These are phyloP conservation scores for Cyanistes caeruleus DNA, from an alignment of 2,113 vertebrate species.

Conservation along the genomic window DNA sequence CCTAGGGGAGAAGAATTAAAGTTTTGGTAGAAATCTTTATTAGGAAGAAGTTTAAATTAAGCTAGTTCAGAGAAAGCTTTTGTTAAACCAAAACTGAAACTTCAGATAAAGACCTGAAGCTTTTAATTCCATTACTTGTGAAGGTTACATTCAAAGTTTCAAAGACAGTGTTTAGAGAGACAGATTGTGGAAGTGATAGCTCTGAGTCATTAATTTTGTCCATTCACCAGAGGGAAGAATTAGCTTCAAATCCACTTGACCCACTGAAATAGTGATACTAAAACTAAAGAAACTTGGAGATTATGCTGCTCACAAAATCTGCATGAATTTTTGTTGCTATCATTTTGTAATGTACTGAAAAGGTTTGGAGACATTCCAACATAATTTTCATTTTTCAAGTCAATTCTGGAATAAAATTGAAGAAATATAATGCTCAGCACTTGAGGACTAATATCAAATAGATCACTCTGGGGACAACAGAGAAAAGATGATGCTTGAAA, in stretches of 20 bases:
- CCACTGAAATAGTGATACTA: neutral
- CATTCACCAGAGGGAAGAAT: neutral
- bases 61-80: neutral
- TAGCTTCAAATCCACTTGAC: neutral
- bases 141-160: neutral
- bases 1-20: neutral
- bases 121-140: neutral
- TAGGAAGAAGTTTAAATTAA: neutral
- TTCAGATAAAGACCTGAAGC: neutral
- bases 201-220: neutral
- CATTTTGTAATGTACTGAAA: neutral
- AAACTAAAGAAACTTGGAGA: neutral
- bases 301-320: neutral
- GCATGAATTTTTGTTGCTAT: neutral
- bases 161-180: neutral
- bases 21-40: neutral
- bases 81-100: neutral
- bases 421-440: neutral
- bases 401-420: neutral
- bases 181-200: fast-evolving
- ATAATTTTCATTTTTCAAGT: neutral
- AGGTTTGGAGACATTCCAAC: neutral
- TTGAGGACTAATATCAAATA: neutral
- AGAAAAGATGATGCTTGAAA: neutral
- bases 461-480: neutral